Base-by-base conservation (phyloP, 2,888 invertebrate species). In the Salticus scenicus region DNA sequence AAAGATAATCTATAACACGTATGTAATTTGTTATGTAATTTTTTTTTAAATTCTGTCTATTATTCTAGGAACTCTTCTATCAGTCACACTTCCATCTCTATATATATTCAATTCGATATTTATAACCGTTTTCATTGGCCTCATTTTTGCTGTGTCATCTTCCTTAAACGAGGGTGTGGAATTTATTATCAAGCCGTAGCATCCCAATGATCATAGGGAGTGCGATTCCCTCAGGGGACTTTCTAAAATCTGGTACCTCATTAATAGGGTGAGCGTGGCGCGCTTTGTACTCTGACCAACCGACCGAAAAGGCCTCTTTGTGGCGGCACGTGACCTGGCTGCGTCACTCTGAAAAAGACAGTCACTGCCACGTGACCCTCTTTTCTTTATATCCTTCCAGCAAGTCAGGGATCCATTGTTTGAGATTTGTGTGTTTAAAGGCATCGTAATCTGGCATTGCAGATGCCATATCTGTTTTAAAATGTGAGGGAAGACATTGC, bases 261-360 rank as follows among this genome's bases (percentile, higher is more conserved):
- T 83, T 76, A 77, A 83, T 64, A 74, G 81, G 41, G 28, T 31
- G 51, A 27, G 37, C 70, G 51, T 70, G 42, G 33, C n/a, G 28
- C 1, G 33, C 64, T 37, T 33, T 41, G 57, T 47, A 20, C 27
- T 17, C 27, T 5, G 30, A 74, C 75, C 75, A 70, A 28, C 70
- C 42, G 70, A 75, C 42, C 76, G 76, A 64, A 30, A 77, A 66
- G 75, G 41, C 51, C 14, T 67, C 67, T 42, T 77, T 83, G 76
- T 76, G 33, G 41, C 24, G 83, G 57, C 83, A 83, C 83, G 83
- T 71, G 83, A 72, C 83, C 70, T 64, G 66, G 24, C 82, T 75
- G 63, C 75, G 75, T 81, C 74, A 81, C 63, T 41, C 51, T 41
- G 51, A 24, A 37, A 74, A 63, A 33, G 82, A 64, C 47, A 74